These are phyloP conservation scores for Ectropis crepuscularia DNA, from an alignment of 2,888 invertebrate genomes.

Conservation along the genomic window DNA sequence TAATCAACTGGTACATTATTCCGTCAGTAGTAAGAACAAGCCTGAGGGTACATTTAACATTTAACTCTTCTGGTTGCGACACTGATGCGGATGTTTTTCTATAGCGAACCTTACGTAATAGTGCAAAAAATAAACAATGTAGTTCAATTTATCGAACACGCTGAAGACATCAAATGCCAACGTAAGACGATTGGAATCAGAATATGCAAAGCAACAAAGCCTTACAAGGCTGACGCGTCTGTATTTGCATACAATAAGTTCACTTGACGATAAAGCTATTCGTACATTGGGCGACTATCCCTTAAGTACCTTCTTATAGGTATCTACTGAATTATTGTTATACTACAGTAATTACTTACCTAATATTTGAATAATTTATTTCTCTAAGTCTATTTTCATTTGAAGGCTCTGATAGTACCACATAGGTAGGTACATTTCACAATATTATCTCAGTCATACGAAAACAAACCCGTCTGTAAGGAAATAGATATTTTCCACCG, in stretches of 20 bases:
- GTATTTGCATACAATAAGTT: constrained; percentile 74
- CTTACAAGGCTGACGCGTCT: constrained; percentile 54
- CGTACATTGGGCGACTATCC: not conserved
- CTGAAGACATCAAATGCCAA: constrained; percentile 50
- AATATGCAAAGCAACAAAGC: constrained; percentile 56
- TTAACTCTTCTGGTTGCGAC: constrained; percentile 10
- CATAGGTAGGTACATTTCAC: too few species aligned
- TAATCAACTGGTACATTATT: too few species aligned
- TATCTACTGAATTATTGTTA: not conserved
- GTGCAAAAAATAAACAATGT: constrained; percentile 24
- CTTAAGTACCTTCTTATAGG: not conserved
- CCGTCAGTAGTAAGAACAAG: not conserved
- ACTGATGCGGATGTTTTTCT: constrained; percentile 21
- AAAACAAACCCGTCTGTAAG: too few species aligned
- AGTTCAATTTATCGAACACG: constrained; percentile 42
- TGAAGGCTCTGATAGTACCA: too few species aligned
- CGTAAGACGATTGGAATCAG: constrained; percentile 57
- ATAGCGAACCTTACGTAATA: constrained; percentile 7
- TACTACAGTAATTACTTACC: too few species aligned
- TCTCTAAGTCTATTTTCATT: too few species aligned
- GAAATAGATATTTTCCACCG: too few species aligned
- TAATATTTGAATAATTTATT: too few species aligned
- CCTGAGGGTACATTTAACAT: constrained; percentile 18
- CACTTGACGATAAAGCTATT: constrained; percentile 50
- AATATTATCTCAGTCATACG: too few species aligned